Conservation (phyloP, 2,888 invertebrate genomes). For the Rapana venosa region DNA sequence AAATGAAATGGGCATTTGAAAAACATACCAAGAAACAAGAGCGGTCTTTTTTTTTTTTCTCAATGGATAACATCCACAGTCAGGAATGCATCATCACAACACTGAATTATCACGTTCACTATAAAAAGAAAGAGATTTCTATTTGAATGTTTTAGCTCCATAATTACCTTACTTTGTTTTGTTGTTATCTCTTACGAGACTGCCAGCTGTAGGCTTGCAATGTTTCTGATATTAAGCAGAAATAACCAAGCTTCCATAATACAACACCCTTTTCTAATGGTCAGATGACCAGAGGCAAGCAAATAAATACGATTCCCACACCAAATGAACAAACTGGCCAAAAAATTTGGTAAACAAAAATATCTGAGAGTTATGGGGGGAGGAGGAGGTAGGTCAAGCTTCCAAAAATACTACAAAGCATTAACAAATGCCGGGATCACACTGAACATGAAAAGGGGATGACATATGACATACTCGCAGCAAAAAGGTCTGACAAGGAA, state of each 20-base stretch:
- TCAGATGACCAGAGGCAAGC: neutral
- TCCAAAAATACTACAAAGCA: neutral
- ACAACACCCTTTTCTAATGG: neutral
- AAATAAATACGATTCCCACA: neutral
- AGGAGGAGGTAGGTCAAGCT: neutral
- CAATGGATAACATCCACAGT: too few relatives aligned
- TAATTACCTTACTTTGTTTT: too few relatives aligned
- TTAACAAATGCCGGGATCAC: neutral
- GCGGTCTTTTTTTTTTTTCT: too few relatives aligned
- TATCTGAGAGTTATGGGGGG: neutral
- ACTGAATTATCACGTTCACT: too few relatives aligned
- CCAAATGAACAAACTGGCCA: neutral
- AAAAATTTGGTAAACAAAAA: neutral
- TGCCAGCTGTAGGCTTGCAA: too few relatives aligned
- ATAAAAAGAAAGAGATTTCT: too few relatives aligned
- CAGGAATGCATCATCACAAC: too few relatives aligned
- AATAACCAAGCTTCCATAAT: too few relatives aligned
- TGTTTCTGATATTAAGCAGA: neutral
- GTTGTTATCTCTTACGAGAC: too few relatives aligned
- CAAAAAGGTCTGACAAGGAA: slow-evolving; percentile 21
- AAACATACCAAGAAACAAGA: too few relatives aligned
- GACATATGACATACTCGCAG: slow-evolving; percentile 3
- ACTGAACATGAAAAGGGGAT: neutral
- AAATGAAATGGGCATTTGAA: too few relatives aligned
- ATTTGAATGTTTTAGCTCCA: too few relatives aligned